phyloP scores from a whole-genome alignment of 2,888 invertebrate genomes.

The Norana najaformis region DNA sequence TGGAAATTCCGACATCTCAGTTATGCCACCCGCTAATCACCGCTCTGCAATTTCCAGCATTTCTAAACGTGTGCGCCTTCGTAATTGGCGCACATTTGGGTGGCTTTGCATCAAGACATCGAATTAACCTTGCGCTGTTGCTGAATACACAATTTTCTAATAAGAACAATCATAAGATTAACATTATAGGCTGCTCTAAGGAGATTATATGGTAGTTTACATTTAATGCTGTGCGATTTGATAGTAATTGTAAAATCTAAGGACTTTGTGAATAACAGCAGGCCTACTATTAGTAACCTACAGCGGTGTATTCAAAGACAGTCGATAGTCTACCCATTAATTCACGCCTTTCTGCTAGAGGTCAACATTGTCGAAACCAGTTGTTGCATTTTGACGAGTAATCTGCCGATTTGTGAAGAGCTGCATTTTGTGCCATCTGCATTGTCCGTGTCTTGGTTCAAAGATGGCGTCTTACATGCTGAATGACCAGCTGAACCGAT shows the following conservation, averaged over 20 bases:
- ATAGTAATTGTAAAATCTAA: background rate
- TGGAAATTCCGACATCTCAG: background rate
- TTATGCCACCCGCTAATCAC: no score
- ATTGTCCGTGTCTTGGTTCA: slow-evolving; percentile 3
- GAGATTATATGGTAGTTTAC: no score
- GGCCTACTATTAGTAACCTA: background rate
- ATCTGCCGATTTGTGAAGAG: background rate
- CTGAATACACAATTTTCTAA: background rate
- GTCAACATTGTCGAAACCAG: background rate
- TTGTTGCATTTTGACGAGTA: background rate
- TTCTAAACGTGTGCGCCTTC: background rate
- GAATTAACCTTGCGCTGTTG: background rate
- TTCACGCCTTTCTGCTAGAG: background rate
- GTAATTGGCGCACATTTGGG: background rate
- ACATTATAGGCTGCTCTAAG: no score
- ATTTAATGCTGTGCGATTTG: background rate
- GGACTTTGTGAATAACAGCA: background rate
- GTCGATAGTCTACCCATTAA: background rate
- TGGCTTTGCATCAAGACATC: background rate
- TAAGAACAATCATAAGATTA: background rate
- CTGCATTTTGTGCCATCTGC: background rate
- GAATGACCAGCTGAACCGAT: background rate
- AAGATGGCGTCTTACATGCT: background rate
- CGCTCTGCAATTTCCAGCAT: background rate
- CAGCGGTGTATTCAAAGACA: no score